A percentile compares a stretch with the other conserved stretches of the same genome.
Evolutionary conservation across 2,113 vertebrate species (phyloP).

Genomic region (Podilymbus podiceps): DNA sequence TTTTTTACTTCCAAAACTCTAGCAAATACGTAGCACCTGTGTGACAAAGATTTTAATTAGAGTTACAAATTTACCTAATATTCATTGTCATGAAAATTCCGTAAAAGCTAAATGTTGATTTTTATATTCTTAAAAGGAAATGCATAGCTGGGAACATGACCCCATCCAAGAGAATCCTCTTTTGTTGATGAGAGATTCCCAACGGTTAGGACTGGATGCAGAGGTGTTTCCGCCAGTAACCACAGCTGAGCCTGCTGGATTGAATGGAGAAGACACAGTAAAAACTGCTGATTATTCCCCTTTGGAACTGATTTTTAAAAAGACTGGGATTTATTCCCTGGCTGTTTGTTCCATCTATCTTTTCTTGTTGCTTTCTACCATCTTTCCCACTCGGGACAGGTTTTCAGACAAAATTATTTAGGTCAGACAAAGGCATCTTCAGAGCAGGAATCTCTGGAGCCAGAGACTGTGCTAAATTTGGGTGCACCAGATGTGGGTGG

Average conservation of each 20-base stretch:
- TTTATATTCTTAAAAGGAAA: not conserved
- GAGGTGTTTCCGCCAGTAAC: not conserved
- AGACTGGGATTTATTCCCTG: not conserved
- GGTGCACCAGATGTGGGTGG: not conserved
- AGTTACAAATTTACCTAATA: not conserved
- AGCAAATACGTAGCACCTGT: not conserved
- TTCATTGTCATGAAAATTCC: not conserved
- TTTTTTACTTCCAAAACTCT: not conserved
- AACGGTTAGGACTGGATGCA: not conserved
- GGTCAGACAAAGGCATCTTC: not conserved
- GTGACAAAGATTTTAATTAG: not conserved
- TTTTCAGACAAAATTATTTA: not conserved
- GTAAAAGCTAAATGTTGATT: not conserved
- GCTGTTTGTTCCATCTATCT: not conserved
- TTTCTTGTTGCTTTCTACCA: not conserved
- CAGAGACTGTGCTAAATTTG: not conserved
- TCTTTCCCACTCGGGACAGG: not conserved
- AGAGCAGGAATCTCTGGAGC: not conserved
- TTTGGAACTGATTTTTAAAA: not conserved
- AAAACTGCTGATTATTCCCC: not conserved
- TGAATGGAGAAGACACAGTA: not conserved
- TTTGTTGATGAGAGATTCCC: not conserved
- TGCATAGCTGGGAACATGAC: not conserved
- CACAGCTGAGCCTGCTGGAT: not conserved
- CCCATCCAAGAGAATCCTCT: not conserved